These are phyloP conservation scores for Cyprinus carpio DNA, from an alignment of 2,113 vertebrate genomes.

Conservation along the genomic window DNA sequence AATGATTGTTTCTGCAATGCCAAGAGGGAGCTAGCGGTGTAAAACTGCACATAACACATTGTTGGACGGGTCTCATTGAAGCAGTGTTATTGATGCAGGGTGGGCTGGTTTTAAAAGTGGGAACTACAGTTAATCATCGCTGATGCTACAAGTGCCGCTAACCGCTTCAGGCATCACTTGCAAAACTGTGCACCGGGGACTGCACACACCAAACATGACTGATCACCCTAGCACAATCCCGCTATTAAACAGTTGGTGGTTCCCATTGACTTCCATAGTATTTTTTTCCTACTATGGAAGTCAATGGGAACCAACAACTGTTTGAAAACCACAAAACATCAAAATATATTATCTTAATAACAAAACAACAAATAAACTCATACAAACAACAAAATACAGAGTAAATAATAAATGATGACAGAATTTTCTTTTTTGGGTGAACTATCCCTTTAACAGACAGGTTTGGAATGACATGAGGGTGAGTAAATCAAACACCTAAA, in stretches of 20 bases:
- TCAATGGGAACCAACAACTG: no score
- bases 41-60: conserved; percentile 33
- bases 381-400: no score
- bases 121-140: conserved; percentile 19
- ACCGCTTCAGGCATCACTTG: background rate
- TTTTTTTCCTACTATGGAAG: no score
- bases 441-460: no score
- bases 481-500: conserved; percentile 23
- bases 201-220: conserved; percentile 36
- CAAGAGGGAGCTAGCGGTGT: conserved; percentile 15
- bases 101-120: conserved; percentile 19
- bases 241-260: no score
- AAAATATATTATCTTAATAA: no score
- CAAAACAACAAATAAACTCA: no score
- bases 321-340: no score
- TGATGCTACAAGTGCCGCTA: background rate
- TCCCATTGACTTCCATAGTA: no score
- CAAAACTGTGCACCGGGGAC: conserved; percentile 1
- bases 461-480: no score
- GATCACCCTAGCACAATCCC: conserved; percentile 19
- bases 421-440: no score
- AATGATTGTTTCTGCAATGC: conserved; percentile 13
- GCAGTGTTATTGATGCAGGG: conserved; percentile 42
- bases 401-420: no score
- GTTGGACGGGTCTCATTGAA: conserved; percentile 23